Evolutionary conservation across 2,797 vertebrate genomes (phyloP).

Genomic region (Scolopax rusticola): DNA sequence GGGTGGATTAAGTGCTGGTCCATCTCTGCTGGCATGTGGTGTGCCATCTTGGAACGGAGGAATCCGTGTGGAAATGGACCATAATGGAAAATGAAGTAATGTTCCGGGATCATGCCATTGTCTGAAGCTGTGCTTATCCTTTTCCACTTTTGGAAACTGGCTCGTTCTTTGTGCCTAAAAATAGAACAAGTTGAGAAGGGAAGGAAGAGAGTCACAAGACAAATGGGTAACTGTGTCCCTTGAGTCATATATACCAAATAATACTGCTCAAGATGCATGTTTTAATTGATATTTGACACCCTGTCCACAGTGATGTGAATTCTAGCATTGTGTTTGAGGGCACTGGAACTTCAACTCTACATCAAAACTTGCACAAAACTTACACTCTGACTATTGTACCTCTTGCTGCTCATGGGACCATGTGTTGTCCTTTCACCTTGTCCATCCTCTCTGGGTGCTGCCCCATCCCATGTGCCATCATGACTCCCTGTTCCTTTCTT

Average conservation of each 20-base stretch:
- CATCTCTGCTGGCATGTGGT: not conserved
- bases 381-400: not conserved
- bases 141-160: constrained; percentile 49
- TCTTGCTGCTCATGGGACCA: not conserved
- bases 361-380: not conserved
- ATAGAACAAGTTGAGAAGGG: constrained; percentile 31
- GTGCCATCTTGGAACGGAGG: not conserved
- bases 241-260: not conserved
- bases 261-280: accelerated
- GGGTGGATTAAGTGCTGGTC: not conserved
- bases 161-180: constrained; percentile 56
- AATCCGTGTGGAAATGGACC: constrained; percentile 4
- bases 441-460: not conserved
- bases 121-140: constrained; percentile 41
- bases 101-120: constrained; percentile 19
- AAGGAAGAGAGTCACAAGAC: constrained; percentile 25
- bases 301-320: not conserved
- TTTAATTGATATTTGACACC: not conserved
- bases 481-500: not conserved
- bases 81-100: constrained; percentile 47
- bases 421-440: not conserved
- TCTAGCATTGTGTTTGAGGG: not conserved
- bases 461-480: not conserved
- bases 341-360: not conserved
- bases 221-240: not conserved